Base-by-base conservation (phyloP, 1,140 invertebrate genomes). In the Dendrolimus kikuchii region DNA sequence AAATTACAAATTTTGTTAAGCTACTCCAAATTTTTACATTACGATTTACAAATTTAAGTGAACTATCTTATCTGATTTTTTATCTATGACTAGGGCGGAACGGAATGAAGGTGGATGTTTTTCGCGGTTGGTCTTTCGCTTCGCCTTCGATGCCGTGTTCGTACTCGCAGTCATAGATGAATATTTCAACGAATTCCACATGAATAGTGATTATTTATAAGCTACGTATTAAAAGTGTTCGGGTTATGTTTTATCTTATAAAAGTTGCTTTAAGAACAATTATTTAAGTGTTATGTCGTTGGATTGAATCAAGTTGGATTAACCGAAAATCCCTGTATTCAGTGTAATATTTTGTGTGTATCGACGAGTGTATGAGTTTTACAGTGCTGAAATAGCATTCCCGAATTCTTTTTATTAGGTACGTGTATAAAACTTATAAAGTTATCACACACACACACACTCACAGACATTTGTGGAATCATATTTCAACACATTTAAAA, bases 91-190 rank as follows among this genome's bases (percentile, higher is more conserved):
- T 66, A 71, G 71, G 68, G 68, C 66, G 75, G 74, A 70, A 52
- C 51, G 75, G 74, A 70, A 52, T 50, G 54, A 75, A 77, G 66
- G 62, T 79, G 74, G 55, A 77, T 80, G 73, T 74, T 77, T 79
- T 81, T 69, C 23, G 68, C 74, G 73, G 66, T 55, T 71, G 76
- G 75, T 81, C 77, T 79, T 79, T 81, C 70, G 78, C 80, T 74
- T 81, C 71, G 77, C 71, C 68, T 71, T 77, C 73, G 78, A 78
- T 68, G 77, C 82, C 74, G 77, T 71, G 74, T 71, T 78, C 76
- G 82, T 86, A 81, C 77, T 86, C 73, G 75, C 64, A 81, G 68
- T 77, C 76, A 77, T 77, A 68, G 76, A 83, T 83, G 76, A 23
- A 78, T 81, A 81, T 70, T 77, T 62, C 59, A 64, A 70, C 53